Evolutionary conservation across 2,888 invertebrate genomes (phyloP).

Genomic region (Rhabditophanes sp.): DNA sequence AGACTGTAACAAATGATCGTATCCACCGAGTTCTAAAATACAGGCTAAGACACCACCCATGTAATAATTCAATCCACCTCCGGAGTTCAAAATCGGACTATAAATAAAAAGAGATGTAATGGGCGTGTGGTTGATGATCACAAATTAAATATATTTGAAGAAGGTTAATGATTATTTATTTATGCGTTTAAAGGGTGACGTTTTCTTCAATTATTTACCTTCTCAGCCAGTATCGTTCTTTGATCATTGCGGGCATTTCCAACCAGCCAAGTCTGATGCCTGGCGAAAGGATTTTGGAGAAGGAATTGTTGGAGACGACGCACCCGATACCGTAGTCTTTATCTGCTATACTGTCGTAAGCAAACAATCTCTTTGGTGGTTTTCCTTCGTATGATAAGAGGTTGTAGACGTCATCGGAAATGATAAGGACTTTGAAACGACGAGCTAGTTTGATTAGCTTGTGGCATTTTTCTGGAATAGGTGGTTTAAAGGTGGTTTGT

Average conservation of each 20-base stretch:
- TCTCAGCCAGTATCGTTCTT: conserved; percentile 13
- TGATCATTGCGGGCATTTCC: conserved; percentile 48
- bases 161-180: conserved; percentile 4
- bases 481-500: no score
- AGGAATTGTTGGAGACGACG: conserved; percentile 55
- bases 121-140: background rate
- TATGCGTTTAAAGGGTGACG: conserved; percentile 2
- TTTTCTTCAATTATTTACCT: conserved; percentile 4
- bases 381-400: conserved; percentile 45
- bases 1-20: conserved; percentile 42
- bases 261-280: conserved; percentile 57
- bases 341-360: conserved; percentile 49
- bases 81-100: conserved; percentile 51
- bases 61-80: conserved; percentile 55
- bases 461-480: conserved; percentile 7
- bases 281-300: conserved; percentile 56
- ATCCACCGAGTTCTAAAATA: conserved; percentile 47
- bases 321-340: conserved; percentile 46
- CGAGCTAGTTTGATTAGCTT: conserved; percentile 20
- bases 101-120: conserved; percentile 10
- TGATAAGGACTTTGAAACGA: conserved; percentile 46
- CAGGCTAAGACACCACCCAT: conserved; percentile 50
- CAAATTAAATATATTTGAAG: background rate
- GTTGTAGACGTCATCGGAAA: conserved; percentile 57
- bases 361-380: conserved; percentile 50